Evolutionary conservation across 2,113 vertebrate genomes (phyloP), one percentile per base, ranked within the genome.

Genomic region (Girardinichthys multiradiatus): DNA sequence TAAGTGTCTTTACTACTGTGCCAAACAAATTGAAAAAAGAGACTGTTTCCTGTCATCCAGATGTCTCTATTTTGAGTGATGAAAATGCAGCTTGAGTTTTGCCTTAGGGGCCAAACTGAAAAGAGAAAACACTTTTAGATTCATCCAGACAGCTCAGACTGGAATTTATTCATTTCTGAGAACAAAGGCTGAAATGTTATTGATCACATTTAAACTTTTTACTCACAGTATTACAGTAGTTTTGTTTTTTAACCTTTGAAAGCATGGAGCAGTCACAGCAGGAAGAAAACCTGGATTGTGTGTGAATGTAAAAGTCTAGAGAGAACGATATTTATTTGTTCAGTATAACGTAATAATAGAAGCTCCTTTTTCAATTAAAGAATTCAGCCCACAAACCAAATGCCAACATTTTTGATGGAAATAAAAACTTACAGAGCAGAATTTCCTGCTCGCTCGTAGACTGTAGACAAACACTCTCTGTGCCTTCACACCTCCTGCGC

Each of bases 401-500:
- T 0, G 27, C 57, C 0, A 59, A 57, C 12, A 61, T 68, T 2
- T 5, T 4, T 5, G 15, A 30, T 21, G 28, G 30, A 29, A 66
- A 71, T 72, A 21, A 58, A 68, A 60, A 64, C 10, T 1, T 69
- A 45, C 54, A 39, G 48, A 48, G 31, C 57, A 35, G 5, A 37
- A 8, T 60, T 54, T 67, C 28, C 9, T 45, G 9, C 65, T 21
- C 19, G n/a, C 51, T 28, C 5, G 7, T 57, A 70, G 31, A 59
- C 69, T 3, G 6, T 21, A 71, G 28, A 57, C 28, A 12, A 61
- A 15, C 68, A 0, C 37, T 57, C 66, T 30, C 61, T 72, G 59
- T 70, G 72, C 64, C 51, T 88, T 86, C 81, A 69, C 87, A 87
- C 83, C 83, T 88, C 70, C 83, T 72, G 84, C 62, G 57, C 64